A percentile compares a stretch with the other conserved stretches of the same genome.
These are phyloP conservation scores for Lycaon pictus DNA, from an alignment of 2,113 vertebrate species.

Conservation along the genomic window DNA sequence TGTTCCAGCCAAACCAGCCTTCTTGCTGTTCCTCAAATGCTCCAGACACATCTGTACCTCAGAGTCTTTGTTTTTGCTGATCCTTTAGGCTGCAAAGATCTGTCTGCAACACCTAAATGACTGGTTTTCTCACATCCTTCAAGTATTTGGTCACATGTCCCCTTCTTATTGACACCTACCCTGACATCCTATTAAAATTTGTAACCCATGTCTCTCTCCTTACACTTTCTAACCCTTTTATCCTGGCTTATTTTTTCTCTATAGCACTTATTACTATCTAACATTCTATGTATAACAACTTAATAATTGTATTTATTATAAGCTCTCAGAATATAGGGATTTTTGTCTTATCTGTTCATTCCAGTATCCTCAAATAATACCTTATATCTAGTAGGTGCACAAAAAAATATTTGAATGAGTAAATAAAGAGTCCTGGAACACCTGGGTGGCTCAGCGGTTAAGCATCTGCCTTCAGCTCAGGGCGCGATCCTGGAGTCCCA, in stretches of 20 bases:
- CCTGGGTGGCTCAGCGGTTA: no score
- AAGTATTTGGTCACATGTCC: not conserved
- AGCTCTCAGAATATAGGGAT: not conserved
- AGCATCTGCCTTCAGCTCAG: no score
- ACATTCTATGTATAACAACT: not conserved
- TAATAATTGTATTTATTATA: not conserved
- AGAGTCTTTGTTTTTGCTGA: not conserved
- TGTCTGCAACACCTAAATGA: not conserved
- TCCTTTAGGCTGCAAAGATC: not conserved
- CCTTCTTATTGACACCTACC: not conserved
- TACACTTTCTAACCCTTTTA: not conserved
- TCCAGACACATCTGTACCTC: not conserved
- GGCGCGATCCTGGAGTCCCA: no score
- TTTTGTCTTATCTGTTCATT: not conserved
- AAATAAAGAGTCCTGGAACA: not conserved
- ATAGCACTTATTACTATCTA: not conserved
- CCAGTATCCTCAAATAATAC: not conserved
- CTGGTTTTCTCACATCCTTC: not conserved
- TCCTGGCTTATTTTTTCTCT: not conserved
- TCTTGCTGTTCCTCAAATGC: not conserved
- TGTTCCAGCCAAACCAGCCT: not conserved
- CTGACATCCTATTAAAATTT: not conserved
- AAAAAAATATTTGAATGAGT: not conserved
- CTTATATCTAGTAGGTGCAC: not conserved
- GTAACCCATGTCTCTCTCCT: not conserved